These are phyloP conservation scores for Nixonia krombeini DNA, from an alignment of 1,140 invertebrate species.

Conservation along the genomic window DNA sequence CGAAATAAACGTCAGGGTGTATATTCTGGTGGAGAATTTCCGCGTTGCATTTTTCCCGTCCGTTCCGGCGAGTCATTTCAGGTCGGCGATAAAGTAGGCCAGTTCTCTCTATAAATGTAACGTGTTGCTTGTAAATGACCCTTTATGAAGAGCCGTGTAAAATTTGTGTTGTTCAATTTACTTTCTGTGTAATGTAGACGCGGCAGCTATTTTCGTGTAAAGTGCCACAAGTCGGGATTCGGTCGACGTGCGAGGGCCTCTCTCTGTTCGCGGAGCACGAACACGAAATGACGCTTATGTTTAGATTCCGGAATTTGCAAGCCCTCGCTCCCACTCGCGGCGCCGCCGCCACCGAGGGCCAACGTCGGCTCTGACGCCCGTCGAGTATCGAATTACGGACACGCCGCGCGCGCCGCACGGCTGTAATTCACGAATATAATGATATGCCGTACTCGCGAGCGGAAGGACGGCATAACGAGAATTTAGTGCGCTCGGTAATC, in stretches of 20 bases:
- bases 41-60: too few relatives aligned
- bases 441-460: slow-evolving; percentile 12
- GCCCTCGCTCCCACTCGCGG: slow-evolving; percentile 30
- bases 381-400: slow-evolving; percentile 57
- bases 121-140: slow-evolving; percentile 7
- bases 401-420: slow-evolving; percentile 24
- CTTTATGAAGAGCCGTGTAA: slow-evolving; percentile 22
- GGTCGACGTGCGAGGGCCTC: slow-evolving; percentile 17
- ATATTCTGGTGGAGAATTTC: too few relatives aligned
- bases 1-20: too few relatives aligned
- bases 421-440: slow-evolving; percentile 45
- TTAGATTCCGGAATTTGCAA: slow-evolving; percentile 62
- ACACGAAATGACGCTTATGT: slow-evolving; percentile 58
- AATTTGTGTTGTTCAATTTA: slow-evolving; percentile 19
- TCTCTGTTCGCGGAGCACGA: slow-evolving; percentile 33
- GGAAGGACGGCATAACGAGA: slow-evolving; percentile 34
- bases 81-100: neutral
- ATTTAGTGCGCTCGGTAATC: slow-evolving; percentile 28
- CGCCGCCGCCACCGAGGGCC: slow-evolving; percentile 26
- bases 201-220: slow-evolving; percentile 44
- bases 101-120: neutral
- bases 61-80: neutral
- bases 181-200: slow-evolving; percentile 12
- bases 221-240: slow-evolving; percentile 41
- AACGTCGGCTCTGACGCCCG: slow-evolving; percentile 38